phyloP scores from a whole-genome alignment of 2,888 invertebrate species.

The Trissolcus brochymenae region DNA sequence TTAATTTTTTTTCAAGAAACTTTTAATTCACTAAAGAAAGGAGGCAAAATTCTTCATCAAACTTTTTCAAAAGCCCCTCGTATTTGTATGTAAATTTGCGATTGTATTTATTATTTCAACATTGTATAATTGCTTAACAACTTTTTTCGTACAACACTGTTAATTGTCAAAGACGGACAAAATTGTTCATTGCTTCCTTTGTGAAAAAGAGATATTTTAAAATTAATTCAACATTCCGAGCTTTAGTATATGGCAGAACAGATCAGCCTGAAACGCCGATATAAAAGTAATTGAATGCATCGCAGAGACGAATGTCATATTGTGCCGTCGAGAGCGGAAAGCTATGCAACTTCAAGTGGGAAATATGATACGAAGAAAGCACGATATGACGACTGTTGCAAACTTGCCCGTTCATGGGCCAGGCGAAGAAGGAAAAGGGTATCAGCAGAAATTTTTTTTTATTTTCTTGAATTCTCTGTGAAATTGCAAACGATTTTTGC shows the following conservation, averaged over 20 bases:
- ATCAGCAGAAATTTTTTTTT: conserved; percentile 11
- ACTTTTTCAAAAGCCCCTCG: conserved; percentile 11
- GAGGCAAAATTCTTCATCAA: too few relatives aligned
- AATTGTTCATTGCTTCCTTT: neutral
- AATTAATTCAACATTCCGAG: conserved; percentile 7
- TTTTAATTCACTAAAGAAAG: too few relatives aligned
- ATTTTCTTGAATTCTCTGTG: conserved; percentile 32
- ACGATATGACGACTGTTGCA: conserved; percentile 48
- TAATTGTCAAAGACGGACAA: neutral
- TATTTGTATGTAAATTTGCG: conserved; percentile 44
- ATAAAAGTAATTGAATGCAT: conserved; percentile 50
- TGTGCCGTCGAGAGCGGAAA: conserved; percentile 42
- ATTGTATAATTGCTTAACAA: conserved; percentile 12
- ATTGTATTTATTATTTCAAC: conserved; percentile 34
- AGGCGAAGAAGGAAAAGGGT: conserved; percentile 28
- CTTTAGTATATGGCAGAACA: conserved; percentile 8
- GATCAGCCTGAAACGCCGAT: conserved; percentile 32
- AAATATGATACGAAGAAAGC: conserved; percentile 48
- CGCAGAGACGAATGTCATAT: conserved; percentile 33
- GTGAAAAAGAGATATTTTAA: neutral
- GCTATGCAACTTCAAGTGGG: conserved; percentile 52
- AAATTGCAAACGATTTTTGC: conserved; percentile 32
- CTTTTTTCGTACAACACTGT: neutral
- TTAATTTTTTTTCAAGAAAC: too few relatives aligned
- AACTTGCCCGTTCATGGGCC: conserved; percentile 34